These are phyloP conservation scores for Piezodorus guildinii DNA, from an alignment of 1,140 invertebrate genomes.

Conservation along the genomic window DNA sequence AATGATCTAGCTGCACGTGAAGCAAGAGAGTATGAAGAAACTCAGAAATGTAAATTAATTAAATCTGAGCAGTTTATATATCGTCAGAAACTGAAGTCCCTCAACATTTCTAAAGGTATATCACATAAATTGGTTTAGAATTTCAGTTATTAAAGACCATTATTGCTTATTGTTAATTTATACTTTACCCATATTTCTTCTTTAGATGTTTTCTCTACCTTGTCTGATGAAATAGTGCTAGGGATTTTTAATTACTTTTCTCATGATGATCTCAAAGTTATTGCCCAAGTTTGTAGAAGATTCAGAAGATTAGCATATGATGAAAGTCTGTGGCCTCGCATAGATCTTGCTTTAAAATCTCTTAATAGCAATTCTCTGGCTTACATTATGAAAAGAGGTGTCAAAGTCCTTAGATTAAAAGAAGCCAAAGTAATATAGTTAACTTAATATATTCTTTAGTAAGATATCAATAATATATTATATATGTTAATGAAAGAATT, in stretches of 20 bases:
- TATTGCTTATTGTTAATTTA: too few relatives aligned
- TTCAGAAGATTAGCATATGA: background rate
- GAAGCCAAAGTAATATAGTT: background rate
- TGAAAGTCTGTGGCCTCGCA: slow-evolving; percentile 9
- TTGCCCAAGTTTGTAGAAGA: slow-evolving; percentile 1
- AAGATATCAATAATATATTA: too few relatives aligned
- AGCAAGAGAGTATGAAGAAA: slow-evolving; percentile 1
- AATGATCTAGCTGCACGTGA: background rate
- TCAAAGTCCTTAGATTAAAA: slow-evolving; percentile 9
- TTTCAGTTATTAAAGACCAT: too few relatives aligned
- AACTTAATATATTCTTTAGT: too few relatives aligned
- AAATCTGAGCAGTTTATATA: slow-evolving; percentile 1
- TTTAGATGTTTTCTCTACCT: slow-evolving; percentile 5
- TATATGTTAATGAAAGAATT: too few relatives aligned
- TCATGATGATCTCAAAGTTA: background rate
- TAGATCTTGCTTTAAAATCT: background rate
- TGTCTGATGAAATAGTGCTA: slow-evolving; percentile 18
- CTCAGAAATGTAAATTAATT: background rate
- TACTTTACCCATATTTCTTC: background rate
- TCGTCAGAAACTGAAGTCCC: background rate
- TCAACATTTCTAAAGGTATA: slow-evolving; percentile 7
- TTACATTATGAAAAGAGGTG: slow-evolving; percentile 6
- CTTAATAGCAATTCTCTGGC: background rate
- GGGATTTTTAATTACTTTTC: slow-evolving; percentile 7
- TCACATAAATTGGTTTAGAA: too few relatives aligned